Percentiles rank a stretch among this genome's conserved stretches.
Conservation (phyloP, 2,797 vertebrate species). For the Triplophysa yarkandensis region DNA sequence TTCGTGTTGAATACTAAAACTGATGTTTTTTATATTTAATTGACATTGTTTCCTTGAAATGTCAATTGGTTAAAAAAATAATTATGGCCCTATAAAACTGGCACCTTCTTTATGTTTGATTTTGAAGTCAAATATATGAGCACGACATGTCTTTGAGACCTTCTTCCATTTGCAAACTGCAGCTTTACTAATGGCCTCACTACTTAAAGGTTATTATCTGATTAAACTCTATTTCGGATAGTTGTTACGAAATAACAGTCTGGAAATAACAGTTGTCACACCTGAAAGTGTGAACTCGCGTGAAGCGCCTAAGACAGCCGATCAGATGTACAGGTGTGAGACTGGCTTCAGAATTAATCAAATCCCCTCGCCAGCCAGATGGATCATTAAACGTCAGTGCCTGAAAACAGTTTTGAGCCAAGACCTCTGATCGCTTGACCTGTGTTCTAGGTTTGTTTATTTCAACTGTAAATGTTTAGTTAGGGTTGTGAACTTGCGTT, state of each 20-base stretch:
- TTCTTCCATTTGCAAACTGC: not conserved
- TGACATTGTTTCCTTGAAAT: too few species aligned
- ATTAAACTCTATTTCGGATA: slow-evolving; percentile 21
- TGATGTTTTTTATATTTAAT: too few species aligned
- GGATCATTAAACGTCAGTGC: slow-evolving; percentile 72
- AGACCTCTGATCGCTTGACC: slow-evolving; percentile 69
- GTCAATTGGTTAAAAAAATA: too few species aligned
- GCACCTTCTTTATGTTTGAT: too few species aligned
- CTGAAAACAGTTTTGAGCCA: slow-evolving; percentile 51
- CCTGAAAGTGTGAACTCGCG: slow-evolving; percentile 69
- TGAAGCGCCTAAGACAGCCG: slow-evolving; percentile 63
- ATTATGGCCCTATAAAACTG: too few species aligned
- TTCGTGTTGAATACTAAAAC: too few species aligned
- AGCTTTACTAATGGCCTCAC: not conserved
- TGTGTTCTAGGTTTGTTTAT: not conserved
- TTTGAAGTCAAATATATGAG: not conserved
- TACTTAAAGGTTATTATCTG: not conserved
- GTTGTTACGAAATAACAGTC: slow-evolving; percentile 58
- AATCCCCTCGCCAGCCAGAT: slow-evolving; percentile 65
- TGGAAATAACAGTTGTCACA: slow-evolving; percentile 64
- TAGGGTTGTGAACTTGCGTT: slow-evolving; percentile 24
- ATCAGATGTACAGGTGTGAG: slow-evolving; percentile 65
- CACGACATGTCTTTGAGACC: not conserved
- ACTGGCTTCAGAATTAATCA: slow-evolving; percentile 74
- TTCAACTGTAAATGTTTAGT: not conserved